These are phyloP conservation scores for Rafetus swinhoei DNA, from an alignment of 2,113 vertebrate genomes.

Conservation along the genomic window DNA sequence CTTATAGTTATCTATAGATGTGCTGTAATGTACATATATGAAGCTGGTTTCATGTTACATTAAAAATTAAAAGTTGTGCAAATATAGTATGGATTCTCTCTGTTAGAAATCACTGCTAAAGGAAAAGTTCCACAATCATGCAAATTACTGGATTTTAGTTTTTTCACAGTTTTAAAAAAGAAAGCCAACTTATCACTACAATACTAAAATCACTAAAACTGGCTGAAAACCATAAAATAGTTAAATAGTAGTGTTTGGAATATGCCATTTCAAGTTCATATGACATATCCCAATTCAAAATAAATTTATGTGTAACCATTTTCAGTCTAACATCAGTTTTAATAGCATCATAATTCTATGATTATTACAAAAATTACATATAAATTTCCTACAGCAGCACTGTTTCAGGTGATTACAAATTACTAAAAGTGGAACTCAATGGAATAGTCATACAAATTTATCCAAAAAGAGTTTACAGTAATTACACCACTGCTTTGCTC, in stretches of 20 bases:
- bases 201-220: neutral
- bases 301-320: neutral
- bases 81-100: neutral
- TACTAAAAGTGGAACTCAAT: neutral
- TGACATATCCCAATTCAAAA: neutral
- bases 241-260: neutral
- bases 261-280: neutral
- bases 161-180: neutral
- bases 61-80: neutral
- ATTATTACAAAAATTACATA: neutral
- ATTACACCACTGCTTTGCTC: neutral
- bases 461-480: neutral
- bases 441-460: neutral
- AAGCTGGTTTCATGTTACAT: neutral
- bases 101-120: constrained; percentile 15
- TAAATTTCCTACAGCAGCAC: neutral
- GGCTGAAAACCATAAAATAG: neutral
- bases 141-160: neutral
- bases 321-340: neutral
- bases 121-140: neutral
- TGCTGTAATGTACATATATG: neutral
- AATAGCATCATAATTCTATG: neutral
- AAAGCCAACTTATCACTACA: neutral
- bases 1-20: neutral
- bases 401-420: neutral